These are phyloP conservation scores for Prochilodus magdalenae DNA, from an alignment of 2,113 vertebrate genomes.

Conservation along the genomic window DNA sequence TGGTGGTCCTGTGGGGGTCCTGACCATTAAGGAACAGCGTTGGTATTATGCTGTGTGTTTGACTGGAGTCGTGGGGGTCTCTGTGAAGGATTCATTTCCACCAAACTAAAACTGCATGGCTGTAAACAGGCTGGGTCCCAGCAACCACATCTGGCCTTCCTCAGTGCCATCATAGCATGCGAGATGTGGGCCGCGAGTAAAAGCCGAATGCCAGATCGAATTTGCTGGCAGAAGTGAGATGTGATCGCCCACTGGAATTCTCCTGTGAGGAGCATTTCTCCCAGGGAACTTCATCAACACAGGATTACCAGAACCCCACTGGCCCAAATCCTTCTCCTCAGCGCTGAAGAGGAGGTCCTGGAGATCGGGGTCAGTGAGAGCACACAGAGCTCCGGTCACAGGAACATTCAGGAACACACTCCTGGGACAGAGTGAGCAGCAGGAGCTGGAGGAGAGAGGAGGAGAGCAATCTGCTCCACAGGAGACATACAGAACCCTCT, in stretches of 20 bases:
- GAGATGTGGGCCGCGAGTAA: too few species aligned
- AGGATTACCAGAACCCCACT: background rate
- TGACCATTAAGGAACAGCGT: too few species aligned
- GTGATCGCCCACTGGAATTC: too few species aligned
- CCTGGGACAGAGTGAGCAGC: background rate
- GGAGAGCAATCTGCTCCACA: background rate
- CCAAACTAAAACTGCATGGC: too few species aligned
- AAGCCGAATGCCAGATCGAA: too few species aligned
- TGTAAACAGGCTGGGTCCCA: too few species aligned
- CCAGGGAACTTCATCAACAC: background rate
- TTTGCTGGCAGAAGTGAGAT: background rate
- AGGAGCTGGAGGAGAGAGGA: background rate
- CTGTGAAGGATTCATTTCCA: too few species aligned
- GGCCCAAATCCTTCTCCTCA: slow-evolving; percentile 34
- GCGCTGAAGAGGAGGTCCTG: slow-evolving; percentile 56
- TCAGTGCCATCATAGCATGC: too few species aligned
- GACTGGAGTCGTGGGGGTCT: too few species aligned
- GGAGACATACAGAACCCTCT: background rate
- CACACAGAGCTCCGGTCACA: slow-evolving; percentile 76
- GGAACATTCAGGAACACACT: slow-evolving; percentile 53
- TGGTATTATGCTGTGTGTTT: too few species aligned
- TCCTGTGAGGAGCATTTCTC: background rate
- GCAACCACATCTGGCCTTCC: too few species aligned
- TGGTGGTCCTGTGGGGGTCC: too few species aligned
- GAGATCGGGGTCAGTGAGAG: slow-evolving; percentile 70